Conservation (phyloP, 2,888 invertebrate genomes). For the Oxyteleia sp. region DNA sequence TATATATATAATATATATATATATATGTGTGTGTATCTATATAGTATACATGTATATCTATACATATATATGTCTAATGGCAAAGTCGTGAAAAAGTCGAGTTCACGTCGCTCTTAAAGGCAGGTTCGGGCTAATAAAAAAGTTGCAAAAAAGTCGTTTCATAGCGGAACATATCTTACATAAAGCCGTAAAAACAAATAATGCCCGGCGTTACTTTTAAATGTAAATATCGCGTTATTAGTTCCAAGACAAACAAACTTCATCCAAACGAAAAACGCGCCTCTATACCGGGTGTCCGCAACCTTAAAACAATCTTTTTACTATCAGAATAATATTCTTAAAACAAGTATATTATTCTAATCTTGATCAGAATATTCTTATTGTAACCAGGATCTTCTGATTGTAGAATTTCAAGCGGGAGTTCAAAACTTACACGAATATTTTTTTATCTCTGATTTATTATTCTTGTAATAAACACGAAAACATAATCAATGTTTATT, state of each 20-base stretch:
- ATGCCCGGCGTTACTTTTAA: conserved; percentile 53
- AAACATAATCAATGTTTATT: too few relatives aligned
- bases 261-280: conserved; percentile 16
- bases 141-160: conserved; percentile 64
- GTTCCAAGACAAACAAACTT: conserved; percentile 35
- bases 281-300: too few relatives aligned
- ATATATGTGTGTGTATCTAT: background rate
- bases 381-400: too few relatives aligned
- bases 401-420: too few relatives aligned
- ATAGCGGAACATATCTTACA: conserved; percentile 59
- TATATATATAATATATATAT: conserved; percentile 11
- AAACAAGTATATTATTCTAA: too few relatives aligned
- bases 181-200: conserved; percentile 63
- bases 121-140: conserved; percentile 57
- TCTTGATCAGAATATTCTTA: too few relatives aligned
- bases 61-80: conserved; percentile 48
- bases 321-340: too few relatives aligned
- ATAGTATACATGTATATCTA: too few relatives aligned
- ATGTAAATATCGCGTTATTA: conserved; percentile 55
- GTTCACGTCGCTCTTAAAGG: conserved; percentile 65
- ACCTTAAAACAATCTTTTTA: too few relatives aligned
- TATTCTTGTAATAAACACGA: too few relatives aligned
- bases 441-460: too few relatives aligned
- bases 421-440: too few relatives aligned
- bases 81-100: conserved; percentile 51